These are phyloP conservation scores for Xylota sylvarum DNA, from an alignment of 2,888 invertebrate genomes.

Conservation along the genomic window DNA sequence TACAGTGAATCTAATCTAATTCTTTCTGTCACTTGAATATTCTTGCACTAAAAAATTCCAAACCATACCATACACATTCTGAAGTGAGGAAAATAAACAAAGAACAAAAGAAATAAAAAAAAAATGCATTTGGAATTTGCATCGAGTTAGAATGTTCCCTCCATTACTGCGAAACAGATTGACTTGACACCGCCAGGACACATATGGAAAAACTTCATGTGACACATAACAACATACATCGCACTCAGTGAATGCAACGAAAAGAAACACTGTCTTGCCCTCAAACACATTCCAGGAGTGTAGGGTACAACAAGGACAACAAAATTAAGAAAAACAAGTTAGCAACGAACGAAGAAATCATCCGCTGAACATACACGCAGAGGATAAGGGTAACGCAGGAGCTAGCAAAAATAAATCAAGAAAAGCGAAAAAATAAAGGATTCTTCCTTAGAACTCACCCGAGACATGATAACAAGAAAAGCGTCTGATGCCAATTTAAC, in stretches of 20 bases:
- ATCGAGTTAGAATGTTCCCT: constrained; percentile 59
- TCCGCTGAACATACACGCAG: constrained; percentile 23
- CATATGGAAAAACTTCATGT: constrained; percentile 58
- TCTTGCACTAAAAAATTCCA: constrained; percentile 18
- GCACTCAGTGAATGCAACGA: constrained; percentile 9
- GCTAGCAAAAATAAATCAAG: constrained; percentile 65
- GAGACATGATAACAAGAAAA: constrained; percentile 75
- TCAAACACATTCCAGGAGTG: constrained; percentile 26
- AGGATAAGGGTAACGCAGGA: constrained; percentile 26
- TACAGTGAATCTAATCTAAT: constrained; percentile 43
- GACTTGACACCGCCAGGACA: constrained; percentile 65
- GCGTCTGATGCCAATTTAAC: constrained; percentile 75
- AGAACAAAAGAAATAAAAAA: neutral
- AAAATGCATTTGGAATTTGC: constrained; percentile 57
- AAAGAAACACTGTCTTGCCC: constrained; percentile 20
- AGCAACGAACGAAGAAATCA: constrained; percentile 49
- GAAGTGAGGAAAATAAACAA: constrained; percentile 7
- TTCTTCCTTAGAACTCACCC: constrained; percentile 63
- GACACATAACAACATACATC: constrained; percentile 46
- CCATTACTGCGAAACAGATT: constrained; percentile 58
- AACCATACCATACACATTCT: neutral
- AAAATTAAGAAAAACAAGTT: constrained; percentile 62
- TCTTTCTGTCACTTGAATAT: constrained; percentile 39
- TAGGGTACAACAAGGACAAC: constrained; percentile 50
- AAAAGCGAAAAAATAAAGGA: constrained; percentile 62